These are phyloP conservation scores for Dasyornis broadbenti DNA, from an alignment of 2,113 vertebrate genomes.

Conservation along the genomic window DNA sequence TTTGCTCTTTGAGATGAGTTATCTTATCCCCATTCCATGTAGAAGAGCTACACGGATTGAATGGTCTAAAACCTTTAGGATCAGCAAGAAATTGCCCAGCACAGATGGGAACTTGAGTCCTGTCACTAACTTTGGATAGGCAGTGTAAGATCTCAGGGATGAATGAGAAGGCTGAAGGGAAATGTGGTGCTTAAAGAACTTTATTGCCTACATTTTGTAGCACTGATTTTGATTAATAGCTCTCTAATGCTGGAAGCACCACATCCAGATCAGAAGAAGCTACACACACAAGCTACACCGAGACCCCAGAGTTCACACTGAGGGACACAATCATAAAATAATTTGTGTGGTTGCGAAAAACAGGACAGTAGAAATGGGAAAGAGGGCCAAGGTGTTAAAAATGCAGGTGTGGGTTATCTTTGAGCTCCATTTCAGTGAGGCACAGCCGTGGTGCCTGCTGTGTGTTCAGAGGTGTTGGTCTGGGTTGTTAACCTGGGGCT, in stretches of 20 bases:
- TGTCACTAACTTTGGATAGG: not conserved
- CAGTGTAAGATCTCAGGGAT: not conserved
- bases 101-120: not conserved
- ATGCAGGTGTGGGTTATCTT: not conserved
- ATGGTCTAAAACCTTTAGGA: not conserved
- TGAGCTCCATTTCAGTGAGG: not conserved
- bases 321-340: not conserved
- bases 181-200: not conserved
- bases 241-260: not conserved
- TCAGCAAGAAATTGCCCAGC: not conserved
- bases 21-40: not conserved
- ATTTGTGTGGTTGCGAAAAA: not conserved
- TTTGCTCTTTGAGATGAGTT: not conserved
- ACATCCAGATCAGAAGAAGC: not conserved
- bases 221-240: not conserved
- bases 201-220: not conserved
- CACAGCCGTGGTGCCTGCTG: not conserved
- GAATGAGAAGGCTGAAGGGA: constrained; percentile 4
- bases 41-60: not conserved
- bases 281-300: not conserved
- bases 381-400: not conserved
- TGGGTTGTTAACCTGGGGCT: not conserved
- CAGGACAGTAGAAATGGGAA: not conserved
- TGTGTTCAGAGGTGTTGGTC: not conserved
- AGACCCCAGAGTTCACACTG: not conserved